Evolutionary conservation across 2,113 vertebrate genomes (phyloP), one percentile per base, ranked within the genome.

Genomic region (Gavialis gangeticus): DNA sequence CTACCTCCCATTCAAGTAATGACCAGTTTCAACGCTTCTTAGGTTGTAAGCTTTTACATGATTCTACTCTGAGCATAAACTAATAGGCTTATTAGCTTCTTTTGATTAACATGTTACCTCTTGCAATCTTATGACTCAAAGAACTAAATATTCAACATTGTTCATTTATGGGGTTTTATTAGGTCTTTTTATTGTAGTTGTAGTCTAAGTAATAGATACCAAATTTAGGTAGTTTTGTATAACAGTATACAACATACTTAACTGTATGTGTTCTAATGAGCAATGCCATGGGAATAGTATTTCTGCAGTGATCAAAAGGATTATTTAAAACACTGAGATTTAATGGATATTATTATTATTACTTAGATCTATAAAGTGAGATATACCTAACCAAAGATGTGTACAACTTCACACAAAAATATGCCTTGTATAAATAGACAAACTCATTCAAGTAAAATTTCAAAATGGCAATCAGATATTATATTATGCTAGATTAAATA

Each of bases 121-220:
- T 96, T 95, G 92, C 67, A 67, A 81, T 73, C 93, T 88, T 76
- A 84, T 95, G 95, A 96, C 88, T 97, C 91, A 96, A 94, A 92
- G 89, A 92, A 89, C 22, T 60, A 80, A 82, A 89, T 46, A 82
- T 79, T 71, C 1, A 0, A 24, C 60, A 76, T 19, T 89, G 63
- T 63, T 87, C 34, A 54, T 78, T 92, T 93, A 81, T 89, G 67
- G 58, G 66, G 56, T 57, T 90, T 67, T 73, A 25, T 83, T 85
- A 60, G 24, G 64, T 87, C 81, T 83, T 54, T 85, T 73, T 83
- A 85, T 58, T 92, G 64, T 27, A 87, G 84, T 59, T 60, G 24
- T 19, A 62, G 17, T 24, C 10, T 30, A 4, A 12, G n/a, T 75
- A 60, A 88, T 89, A 84, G 55, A 79, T 11, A 37, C 25, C 66